These are phyloP conservation scores for Phoenoteleia sp. DNA, from an alignment of 2,888 invertebrate species.

Conservation along the genomic window DNA sequence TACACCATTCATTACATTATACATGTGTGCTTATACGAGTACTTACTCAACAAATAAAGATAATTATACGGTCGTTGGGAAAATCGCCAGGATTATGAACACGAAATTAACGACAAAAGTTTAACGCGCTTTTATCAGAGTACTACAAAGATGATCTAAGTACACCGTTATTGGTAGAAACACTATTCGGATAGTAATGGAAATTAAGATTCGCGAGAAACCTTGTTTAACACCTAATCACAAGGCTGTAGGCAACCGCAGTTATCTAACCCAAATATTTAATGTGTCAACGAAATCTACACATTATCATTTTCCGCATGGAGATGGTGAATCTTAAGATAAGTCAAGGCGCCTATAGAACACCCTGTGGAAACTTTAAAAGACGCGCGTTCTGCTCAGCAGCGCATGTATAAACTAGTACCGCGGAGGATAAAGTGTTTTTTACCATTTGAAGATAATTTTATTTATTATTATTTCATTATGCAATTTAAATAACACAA, in stretches of 20 bases:
- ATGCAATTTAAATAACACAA: too few species aligned
- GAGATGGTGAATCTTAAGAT: slow-evolving; percentile 32
- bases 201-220: slow-evolving; percentile 33
- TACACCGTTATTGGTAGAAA: not conserved
- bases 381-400: slow-evolving; percentile 17
- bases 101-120: not conserved
- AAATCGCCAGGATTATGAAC: not conserved
- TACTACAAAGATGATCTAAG: not conserved
- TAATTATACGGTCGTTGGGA: not conserved
- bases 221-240: slow-evolving; percentile 6
- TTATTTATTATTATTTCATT: too few species aligned
- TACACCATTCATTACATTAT: too few species aligned
- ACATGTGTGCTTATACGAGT: too few species aligned
- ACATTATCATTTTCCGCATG: slow-evolving; percentile 27
- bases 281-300: slow-evolving; percentile 46
- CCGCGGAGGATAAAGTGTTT: not conserved
- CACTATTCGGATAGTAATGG: slow-evolving; percentile 25
- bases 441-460: not conserved
- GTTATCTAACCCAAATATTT: slow-evolving; percentile 49
- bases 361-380: slow-evolving; percentile 16
- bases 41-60: slow-evolving; percentile 1
- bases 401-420: not conserved
- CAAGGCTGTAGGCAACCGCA: slow-evolving; percentile 14
- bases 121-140: too few species aligned
- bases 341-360: slow-evolving; percentile 1